A percentile compares a stretch with the other conserved stretches of the same genome.
Conservation (phyloP, 2,888 invertebrate genomes). For the Pyrocoelia pectoralis region DNA sequence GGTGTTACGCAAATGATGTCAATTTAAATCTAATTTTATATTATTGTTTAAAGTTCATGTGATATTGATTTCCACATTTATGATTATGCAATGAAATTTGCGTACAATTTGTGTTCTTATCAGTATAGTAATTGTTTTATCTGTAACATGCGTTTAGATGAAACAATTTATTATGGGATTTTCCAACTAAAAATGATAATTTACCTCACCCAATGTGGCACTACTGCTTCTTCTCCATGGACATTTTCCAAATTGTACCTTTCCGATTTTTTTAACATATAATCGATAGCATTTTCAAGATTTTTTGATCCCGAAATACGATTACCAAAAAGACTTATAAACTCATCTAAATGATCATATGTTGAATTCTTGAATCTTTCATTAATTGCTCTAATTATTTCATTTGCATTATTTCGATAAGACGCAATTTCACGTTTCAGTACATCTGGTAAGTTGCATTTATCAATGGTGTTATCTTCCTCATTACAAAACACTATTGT, state of each 20-base stretch:
- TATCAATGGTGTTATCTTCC: slow-evolving; percentile 39
- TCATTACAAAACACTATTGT: slow-evolving; percentile 17
- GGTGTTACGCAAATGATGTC: too few relatives aligned
- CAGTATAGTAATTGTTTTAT: too few relatives aligned
- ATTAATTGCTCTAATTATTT: slow-evolving; percentile 48
- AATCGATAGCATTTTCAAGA: slow-evolving; percentile 66
- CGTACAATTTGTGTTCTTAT: too few relatives aligned
- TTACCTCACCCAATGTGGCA: slow-evolving; percentile 70
- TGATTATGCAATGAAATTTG: too few relatives aligned
- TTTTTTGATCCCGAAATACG: slow-evolving; percentile 63
- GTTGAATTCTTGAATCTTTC: slow-evolving; percentile 50
- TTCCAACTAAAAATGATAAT: slow-evolving; percentile 21
- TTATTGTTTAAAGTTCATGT: too few relatives aligned
- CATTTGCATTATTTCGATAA: slow-evolving; percentile 48
- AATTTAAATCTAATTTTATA: too few relatives aligned
- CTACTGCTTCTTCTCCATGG: slow-evolving; percentile 71
- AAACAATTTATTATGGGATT: too few relatives aligned
- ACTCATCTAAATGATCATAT: slow-evolving; percentile 58
- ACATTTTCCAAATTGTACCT: slow-evolving; percentile 69
- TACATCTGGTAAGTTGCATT: slow-evolving; percentile 60
- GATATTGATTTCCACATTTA: too few relatives aligned
- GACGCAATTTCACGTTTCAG: slow-evolving; percentile 68
- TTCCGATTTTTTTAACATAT: slow-evolving; percentile 60
- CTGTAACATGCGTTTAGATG: too few relatives aligned
- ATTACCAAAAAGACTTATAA: slow-evolving; percentile 63